Base-by-base conservation (phyloP, 2,113 vertebrate species). In the Etheostoma cragini region DNA sequence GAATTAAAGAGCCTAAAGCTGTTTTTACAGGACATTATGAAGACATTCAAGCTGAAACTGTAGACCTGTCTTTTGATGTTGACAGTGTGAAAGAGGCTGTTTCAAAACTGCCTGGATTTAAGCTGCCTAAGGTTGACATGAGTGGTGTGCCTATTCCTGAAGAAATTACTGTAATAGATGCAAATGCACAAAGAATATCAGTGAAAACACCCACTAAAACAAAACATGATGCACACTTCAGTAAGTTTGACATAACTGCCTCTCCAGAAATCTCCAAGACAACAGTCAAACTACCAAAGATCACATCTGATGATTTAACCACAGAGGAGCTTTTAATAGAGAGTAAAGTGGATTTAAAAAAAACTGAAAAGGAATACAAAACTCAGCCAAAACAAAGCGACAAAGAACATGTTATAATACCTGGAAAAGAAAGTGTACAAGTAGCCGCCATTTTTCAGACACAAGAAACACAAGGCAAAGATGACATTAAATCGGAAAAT, bases 101-200 rank as follows among this genome's bases (percentile, higher is more conserved):
- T 81, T 94, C 94, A 50, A 95, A 96, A 85, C 72, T 95, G 60
- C 94, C 94, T 74, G 91, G 94, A 81, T 95, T 87, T 30, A 96
- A 95, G 75, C 71, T 95, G 54, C 95, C 95, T 7, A 91, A 94
- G 42, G 77, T 94, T 10, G 95, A 95, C 71, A 90, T 76, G 3
- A 90, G 88, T 72, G 94, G 93, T 50, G 73, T 94, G 54, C 91
- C 82, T 45, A 93, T 94, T 64, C 95, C 93, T 19, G 92, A 93
- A 71, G 94, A 95, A 89, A 93, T 95, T 52, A 93, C 89, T 72
- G 87, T 94, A n/a, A 94, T 93, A 56, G 94, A 95, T 58, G 89
- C 91, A 67, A 94, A 94, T 79, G 84, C 92, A 67, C 93, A 95
- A 69, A 93, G 93, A 86, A 92, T 93, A 87, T 90, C 86, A 47